Evolutionary conservation across 2,888 invertebrate species (phyloP).

Genomic region (Bugulina stolonifera): DNA sequence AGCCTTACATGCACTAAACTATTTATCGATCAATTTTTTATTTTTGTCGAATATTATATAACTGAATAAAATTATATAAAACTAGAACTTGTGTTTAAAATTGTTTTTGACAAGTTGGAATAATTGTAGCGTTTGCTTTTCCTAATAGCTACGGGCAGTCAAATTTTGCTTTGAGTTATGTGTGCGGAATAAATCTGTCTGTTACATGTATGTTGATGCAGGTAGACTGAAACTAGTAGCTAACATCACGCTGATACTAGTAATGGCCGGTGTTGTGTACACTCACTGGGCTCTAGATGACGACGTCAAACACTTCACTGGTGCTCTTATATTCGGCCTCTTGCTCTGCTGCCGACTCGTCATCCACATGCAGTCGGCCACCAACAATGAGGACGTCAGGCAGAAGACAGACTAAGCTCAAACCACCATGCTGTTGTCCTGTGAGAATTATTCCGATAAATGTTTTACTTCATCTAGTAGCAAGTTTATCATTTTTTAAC

Average conservation of each 20-base stretch:
- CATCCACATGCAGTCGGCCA: slow-evolving; percentile 42
- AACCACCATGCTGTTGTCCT: not conserved
- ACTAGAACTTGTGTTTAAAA: too few relatives aligned
- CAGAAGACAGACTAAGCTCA: not conserved
- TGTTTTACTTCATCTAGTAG: too few relatives aligned
- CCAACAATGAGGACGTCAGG: not conserved
- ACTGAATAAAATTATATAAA: too few relatives aligned
- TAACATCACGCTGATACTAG: slow-evolving; percentile 72
- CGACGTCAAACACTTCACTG: slow-evolving; percentile 50
- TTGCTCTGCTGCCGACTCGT: slow-evolving; percentile 50
- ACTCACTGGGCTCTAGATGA: slow-evolving; percentile 58
- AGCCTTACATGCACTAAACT: too few relatives aligned
- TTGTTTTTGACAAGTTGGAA: too few relatives aligned
- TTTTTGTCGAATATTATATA: too few relatives aligned
- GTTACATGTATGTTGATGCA: slow-evolving; percentile 58
- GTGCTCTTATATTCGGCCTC: slow-evolving; percentile 51
- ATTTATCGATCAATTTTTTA: too few relatives aligned
- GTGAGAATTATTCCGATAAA: too few relatives aligned
- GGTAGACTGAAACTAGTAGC: slow-evolving; percentile 85
- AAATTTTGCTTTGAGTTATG: too few relatives aligned
- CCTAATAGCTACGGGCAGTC: too few relatives aligned
- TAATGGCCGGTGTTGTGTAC: slow-evolving; percentile 84
- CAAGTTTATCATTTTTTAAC: not conserved
- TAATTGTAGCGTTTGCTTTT: too few relatives aligned
- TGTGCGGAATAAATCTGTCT: too few relatives aligned